phyloP scores from a whole-genome alignment of 1,140 invertebrate species.

The Lordiphosa mommai region DNA sequence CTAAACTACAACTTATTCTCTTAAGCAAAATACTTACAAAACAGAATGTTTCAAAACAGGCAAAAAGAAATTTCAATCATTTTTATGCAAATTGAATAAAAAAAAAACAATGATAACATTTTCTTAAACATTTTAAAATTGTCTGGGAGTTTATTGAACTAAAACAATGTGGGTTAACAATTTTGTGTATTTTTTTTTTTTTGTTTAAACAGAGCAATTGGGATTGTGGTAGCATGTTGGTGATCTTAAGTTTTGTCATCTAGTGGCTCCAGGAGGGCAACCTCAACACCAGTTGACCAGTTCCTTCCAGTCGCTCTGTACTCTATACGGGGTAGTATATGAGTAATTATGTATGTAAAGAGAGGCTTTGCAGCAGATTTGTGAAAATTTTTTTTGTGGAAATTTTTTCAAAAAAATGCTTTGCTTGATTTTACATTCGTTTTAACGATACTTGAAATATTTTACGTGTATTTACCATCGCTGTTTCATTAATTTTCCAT shows the following conservation, averaged over 20 bases:
- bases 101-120: constrained; percentile 51
- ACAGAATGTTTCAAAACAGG: constrained; percentile 39
- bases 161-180: constrained; percentile 5
- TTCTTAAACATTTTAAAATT: constrained; percentile 48
- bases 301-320: constrained; percentile 32
- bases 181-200: neutral
- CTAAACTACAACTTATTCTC: constrained; percentile 53
- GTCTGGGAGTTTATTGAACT: neutral
- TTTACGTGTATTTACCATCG: constrained; percentile 77
- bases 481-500: constrained; percentile 48
- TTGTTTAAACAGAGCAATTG: neutral
- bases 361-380: constrained; percentile 65
- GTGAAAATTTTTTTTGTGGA: constrained; percentile 20
- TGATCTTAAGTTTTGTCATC: constrained; percentile 20
- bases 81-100: constrained; percentile 58
- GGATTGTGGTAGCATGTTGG: neutral
- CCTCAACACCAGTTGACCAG: constrained; percentile 38
- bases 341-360: constrained; percentile 41
- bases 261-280: constrained; percentile 66
- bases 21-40: constrained; percentile 46
- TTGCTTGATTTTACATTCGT: constrained; percentile 24
- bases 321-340: neutral
- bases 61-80: constrained; percentile 67
- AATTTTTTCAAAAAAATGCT: constrained; percentile 47
- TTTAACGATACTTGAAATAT: constrained; percentile 54